Conservation (phyloP, 2,113 vertebrate species). For the Sterna hirundo region DNA sequence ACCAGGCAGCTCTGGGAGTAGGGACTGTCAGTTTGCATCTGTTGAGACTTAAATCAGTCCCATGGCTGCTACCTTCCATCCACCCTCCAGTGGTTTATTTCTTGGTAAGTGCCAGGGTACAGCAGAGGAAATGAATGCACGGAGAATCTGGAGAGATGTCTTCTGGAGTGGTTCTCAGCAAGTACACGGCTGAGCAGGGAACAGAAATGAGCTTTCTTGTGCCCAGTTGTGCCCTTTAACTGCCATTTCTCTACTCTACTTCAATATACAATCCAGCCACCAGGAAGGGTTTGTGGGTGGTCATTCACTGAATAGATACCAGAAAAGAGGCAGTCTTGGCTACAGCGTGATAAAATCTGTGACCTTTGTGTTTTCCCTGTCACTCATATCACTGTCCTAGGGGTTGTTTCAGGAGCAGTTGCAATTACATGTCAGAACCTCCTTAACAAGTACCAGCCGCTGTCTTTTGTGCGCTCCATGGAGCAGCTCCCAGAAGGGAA, state of each 20-base stretch:
- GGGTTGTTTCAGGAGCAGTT: neutral
- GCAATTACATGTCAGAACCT: neutral
- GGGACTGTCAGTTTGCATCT: neutral
- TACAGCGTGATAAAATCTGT: neutral
- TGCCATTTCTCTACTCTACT: neutral
- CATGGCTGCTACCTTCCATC: slow-evolving; percentile 1
- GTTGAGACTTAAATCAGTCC: neutral
- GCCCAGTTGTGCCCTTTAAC: neutral
- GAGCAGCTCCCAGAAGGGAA: neutral
- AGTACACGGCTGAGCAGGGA: neutral
- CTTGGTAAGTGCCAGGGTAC: neutral
- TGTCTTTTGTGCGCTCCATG: neutral
- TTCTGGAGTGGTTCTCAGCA: neutral
- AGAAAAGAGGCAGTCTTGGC: neutral
- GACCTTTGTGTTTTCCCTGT: neutral
- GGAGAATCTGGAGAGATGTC: neutral
- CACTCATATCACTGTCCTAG: neutral
- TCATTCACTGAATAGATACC: neutral
- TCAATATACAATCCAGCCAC: neutral
- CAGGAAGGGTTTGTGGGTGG: neutral
- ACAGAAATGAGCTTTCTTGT: neutral
- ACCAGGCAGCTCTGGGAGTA: slow-evolving; percentile 18
- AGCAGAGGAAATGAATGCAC: neutral
- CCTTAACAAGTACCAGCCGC: neutral
- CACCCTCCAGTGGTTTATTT: neutral